These are phyloP conservation scores for Pseudochromis fuscus DNA, from an alignment of 2,797 vertebrate species.

Conservation along the genomic window DNA sequence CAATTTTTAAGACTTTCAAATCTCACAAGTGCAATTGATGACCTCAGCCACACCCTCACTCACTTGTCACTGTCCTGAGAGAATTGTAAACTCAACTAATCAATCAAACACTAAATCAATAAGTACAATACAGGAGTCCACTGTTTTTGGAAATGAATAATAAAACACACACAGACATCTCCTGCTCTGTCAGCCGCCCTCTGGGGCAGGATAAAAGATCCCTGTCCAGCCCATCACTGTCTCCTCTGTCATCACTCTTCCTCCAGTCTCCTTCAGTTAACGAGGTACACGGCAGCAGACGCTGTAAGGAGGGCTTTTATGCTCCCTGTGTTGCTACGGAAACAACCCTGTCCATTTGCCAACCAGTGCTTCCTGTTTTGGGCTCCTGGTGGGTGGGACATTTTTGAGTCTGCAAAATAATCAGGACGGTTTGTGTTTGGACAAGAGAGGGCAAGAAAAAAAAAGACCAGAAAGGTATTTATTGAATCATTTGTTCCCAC, in stretches of 20 bases:
- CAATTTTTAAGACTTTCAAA: constrained; percentile 2
- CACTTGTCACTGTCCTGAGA: constrained; percentile 19
- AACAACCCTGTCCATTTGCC: constrained; percentile 63
- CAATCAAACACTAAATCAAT: constrained; percentile 60
- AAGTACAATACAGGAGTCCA: constrained; percentile 41
- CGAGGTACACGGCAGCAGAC: constrained; percentile 46
- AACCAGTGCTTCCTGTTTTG: constrained; percentile 67
- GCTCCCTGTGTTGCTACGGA: constrained; percentile 45
- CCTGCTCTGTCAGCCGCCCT: constrained; percentile 22
- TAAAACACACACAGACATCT: neutral
- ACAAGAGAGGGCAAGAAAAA: constrained; percentile 18
- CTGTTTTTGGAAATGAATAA: constrained; percentile 31
- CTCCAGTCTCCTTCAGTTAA: constrained; percentile 56
- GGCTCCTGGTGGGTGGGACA: constrained; percentile 45
- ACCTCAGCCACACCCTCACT: constrained; percentile 30
- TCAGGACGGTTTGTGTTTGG: constrained; percentile 38
- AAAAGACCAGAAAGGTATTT: constrained; percentile 15
- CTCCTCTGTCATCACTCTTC: constrained; percentile 39
- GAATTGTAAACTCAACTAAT: constrained; percentile 34
- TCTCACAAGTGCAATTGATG: accelerated
- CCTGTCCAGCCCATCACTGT: constrained; percentile 35
- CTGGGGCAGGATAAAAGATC: constrained; percentile 32
- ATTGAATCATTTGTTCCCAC: neutral
- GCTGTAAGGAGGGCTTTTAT: constrained; percentile 38
- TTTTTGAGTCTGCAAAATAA: constrained; percentile 35